These are phyloP conservation scores for Beaufortia kweichowensis DNA, from an alignment of 2,113 vertebrate genomes.

Conservation along the genomic window DNA sequence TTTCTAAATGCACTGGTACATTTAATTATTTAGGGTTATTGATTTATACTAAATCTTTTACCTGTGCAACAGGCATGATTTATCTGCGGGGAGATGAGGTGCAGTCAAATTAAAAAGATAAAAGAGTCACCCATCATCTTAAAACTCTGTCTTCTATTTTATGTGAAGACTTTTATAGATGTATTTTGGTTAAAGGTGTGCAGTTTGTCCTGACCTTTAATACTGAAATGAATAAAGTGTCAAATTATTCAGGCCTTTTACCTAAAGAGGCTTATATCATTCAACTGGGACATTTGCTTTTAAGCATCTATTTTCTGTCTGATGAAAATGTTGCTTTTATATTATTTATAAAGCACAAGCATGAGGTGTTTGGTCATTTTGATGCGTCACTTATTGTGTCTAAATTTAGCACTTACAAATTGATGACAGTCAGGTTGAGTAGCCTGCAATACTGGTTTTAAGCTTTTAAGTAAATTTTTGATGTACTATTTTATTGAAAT, in stretches of 20 bases:
- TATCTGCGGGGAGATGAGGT: background rate
- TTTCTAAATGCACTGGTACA: too few relatives aligned
- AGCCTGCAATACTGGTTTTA: too few relatives aligned
- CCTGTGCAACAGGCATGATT: too few relatives aligned
- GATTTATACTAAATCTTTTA: too few relatives aligned
- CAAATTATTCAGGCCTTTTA: background rate
- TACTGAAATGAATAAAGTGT: slow-evolving; percentile 12
- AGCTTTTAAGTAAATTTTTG: background rate
- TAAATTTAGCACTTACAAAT: slow-evolving; percentile 14
- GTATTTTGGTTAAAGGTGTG: background rate
- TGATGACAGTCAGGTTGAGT: background rate
- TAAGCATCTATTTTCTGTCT: background rate
- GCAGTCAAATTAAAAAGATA: background rate
- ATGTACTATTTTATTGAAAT: background rate
- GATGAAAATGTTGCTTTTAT: slow-evolving; percentile 20
- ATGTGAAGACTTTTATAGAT: background rate
- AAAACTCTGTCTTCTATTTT: background rate
- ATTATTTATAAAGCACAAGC: slow-evolving; percentile 19
- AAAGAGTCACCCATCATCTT: background rate
- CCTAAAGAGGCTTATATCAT: background rate
- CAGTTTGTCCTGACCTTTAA: slow-evolving; percentile 3
- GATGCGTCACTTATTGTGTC: too few relatives aligned
- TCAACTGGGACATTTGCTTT: background rate
- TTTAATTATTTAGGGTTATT: too few relatives aligned
- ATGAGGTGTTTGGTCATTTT: background rate